These are phyloP conservation scores for Uria lomvia DNA, from an alignment of 2,113 vertebrate species.

Conservation along the genomic window DNA sequence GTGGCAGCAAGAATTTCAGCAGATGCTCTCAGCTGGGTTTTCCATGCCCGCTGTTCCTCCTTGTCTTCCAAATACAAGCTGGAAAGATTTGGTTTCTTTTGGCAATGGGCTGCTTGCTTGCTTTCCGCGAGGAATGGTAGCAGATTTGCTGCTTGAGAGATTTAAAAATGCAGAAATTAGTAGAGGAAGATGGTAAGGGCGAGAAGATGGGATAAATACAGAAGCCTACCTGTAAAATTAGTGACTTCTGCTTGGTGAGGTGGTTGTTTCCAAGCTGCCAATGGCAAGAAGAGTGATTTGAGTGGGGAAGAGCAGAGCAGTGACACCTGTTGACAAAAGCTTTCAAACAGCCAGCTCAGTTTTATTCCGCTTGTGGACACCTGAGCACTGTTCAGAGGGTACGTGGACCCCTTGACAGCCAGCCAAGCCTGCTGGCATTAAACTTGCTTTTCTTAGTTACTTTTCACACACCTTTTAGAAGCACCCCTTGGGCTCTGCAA, in stretches of 20 bases:
- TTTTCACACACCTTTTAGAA: not conserved
- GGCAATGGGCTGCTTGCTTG: not conserved
- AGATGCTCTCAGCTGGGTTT: not conserved
- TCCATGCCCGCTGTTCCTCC: not conserved
- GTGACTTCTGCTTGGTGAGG: not conserved
- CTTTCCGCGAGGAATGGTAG: not conserved
- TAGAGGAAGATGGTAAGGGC: not conserved
- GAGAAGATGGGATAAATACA: not conserved
- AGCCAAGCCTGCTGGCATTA: not conserved
- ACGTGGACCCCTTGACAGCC: not conserved
- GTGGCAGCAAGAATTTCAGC: not conserved
- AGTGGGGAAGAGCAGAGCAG: not conserved
- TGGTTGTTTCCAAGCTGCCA: not conserved
- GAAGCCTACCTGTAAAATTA: not conserved
- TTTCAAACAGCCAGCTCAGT: not conserved
- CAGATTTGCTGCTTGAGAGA: not conserved
- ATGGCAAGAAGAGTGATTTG: not conserved
- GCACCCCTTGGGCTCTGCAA: not conserved
- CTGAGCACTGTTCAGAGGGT: not conserved
- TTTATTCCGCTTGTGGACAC: not conserved
- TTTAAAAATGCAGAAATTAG: not conserved
- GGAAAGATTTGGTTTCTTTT: not conserved
- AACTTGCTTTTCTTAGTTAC: not conserved
- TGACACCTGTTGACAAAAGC: not conserved
- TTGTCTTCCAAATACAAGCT: not conserved